Base-by-base conservation (phyloP, 2,113 vertebrate genomes). In the Scatophagus argus region DNA sequence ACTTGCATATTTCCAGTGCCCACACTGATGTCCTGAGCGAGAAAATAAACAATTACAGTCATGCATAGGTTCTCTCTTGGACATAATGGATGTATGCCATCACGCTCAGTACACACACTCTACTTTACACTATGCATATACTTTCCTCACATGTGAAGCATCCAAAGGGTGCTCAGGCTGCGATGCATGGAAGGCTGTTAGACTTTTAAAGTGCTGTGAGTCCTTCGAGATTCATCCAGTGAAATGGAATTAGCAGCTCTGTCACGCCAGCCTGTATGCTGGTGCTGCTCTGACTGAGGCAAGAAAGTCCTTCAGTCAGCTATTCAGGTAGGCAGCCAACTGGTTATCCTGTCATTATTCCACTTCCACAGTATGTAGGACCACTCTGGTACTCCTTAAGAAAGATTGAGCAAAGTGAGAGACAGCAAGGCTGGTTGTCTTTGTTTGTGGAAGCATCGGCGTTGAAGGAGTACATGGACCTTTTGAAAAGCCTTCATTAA, bases 1-100 rank as follows among this genome's bases (percentile, higher is more conserved):
- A 52, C 65, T 70, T 66, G 68, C 89, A 84, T 87, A 88, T 89
- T 92, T 90, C 74, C 65, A 83, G 52, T 47, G 64, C 87, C 79
- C 81, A 89, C 88, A 54, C 39, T 68, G 25, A 17, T 60, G 44
- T 51, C 16, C 58, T 54, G 54, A 69, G 46, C 43, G 73, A 74
- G 65, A 83, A 89, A 81, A 78, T 69, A 84, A 87, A 78, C 55
- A 87, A 71, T 38, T 34, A 41, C 9, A 75, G 36, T 60, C 29
- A 52, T 81, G 74, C 69, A 66, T 60, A 58, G 29, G 55, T 64
- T 77, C 34, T 77, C 23, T 65, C 51, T 72, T 25, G 46, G 67
- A 46, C 38, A 43, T 60, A 58, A 54, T 56, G 23, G 32, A 36
- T 68, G 23, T 17, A 36, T 58, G 43, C 43, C 36, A n/a, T 74